phyloP scores from a whole-genome alignment of 2,888 invertebrate genomes.

The Luperina testacea region DNA sequence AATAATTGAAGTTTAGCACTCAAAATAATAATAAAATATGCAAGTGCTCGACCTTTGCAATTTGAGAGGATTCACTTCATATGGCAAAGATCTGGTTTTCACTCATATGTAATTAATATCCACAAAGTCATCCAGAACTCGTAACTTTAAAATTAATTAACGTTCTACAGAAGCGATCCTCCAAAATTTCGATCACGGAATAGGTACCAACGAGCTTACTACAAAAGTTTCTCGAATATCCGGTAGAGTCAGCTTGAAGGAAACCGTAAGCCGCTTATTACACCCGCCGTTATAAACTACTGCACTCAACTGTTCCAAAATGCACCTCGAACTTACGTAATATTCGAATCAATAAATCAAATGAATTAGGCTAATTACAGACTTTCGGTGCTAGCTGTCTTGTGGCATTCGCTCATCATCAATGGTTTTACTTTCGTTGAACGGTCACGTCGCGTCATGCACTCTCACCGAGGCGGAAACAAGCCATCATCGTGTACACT shows the following conservation, averaged over 20 bases:
- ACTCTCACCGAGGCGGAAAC: conserved; percentile 72
- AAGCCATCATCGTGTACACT: conserved; percentile 63
- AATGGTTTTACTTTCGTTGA: conserved; percentile 79
- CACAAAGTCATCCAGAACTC: not conserved
- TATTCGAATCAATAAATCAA: conserved; percentile 40
- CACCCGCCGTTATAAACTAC: conserved; percentile 13
- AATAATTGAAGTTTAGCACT: not conserved
- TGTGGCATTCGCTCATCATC: conserved; percentile 65
- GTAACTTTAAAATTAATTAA: conserved; percentile 19
- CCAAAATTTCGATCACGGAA: conserved; percentile 20
- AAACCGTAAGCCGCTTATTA: conserved; percentile 45
- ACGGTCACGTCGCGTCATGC: conserved; percentile 64
- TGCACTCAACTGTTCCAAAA: conserved; percentile 37
- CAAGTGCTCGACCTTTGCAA: not conserved
- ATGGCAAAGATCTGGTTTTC: not conserved
- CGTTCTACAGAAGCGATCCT: not conserved
- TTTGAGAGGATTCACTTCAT: not conserved
- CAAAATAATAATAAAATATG: not conserved
- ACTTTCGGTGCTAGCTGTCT: conserved; percentile 57
- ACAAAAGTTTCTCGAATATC: conserved; percentile 43
- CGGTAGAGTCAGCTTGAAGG: conserved; percentile 20
- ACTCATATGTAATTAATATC: not conserved
- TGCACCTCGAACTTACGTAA: conserved; percentile 12
- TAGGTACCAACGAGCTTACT: conserved; percentile 1
- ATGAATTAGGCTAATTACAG: conserved; percentile 63